A percentile compares a stretch with the other conserved stretches of the same genome.
phyloP scores from a whole-genome alignment of 1,140 invertebrate species.

The Zaprionus gabonicus region DNA sequence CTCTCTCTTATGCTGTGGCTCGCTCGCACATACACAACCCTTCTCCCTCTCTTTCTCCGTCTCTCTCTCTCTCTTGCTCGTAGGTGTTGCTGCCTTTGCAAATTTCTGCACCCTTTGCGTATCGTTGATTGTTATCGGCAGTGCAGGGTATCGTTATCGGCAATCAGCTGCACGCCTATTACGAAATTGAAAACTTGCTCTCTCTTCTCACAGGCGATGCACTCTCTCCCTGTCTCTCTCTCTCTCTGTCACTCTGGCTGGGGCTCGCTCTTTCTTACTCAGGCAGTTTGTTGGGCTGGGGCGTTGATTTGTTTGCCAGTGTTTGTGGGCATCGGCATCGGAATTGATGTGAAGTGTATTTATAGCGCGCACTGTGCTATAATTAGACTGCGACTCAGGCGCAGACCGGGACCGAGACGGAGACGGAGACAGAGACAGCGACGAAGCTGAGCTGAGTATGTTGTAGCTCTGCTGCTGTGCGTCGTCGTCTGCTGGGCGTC shows the following conservation, averaged over 20 bases:
- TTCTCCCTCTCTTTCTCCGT: background rate
- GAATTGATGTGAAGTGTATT: slow-evolving; percentile 56
- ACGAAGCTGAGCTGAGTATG: slow-evolving; percentile 24
- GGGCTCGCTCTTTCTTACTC: background rate
- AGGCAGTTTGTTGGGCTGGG: slow-evolving; percentile 7
- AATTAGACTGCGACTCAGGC: slow-evolving; percentile 60
- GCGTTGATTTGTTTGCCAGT: slow-evolving; percentile 60
- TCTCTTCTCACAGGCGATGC: background rate
- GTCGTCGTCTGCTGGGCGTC: slow-evolving; percentile 34
- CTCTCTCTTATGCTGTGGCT: background rate
- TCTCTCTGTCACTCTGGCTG: background rate
- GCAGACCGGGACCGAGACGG: slow-evolving; percentile 6
- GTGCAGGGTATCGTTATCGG: slow-evolving; percentile 27
- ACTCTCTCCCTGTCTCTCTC: slow-evolving; percentile 1
- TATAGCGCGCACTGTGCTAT: slow-evolving; percentile 66
- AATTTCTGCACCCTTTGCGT: slow-evolving; percentile 17
- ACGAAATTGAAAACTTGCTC: slow-evolving; percentile 22
- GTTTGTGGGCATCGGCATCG: slow-evolving; percentile 49
- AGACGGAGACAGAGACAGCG: background rate
- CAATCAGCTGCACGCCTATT: slow-evolving; percentile 37
- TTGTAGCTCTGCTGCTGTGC: slow-evolving; percentile 24
- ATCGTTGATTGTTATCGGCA: slow-evolving; percentile 13
- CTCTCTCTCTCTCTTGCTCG: background rate
- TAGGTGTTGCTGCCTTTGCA: slow-evolving; percentile 4
- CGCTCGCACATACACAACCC: background rate